A percentile compares a stretch with the other conserved stretches of the same genome.
Conservation (phyloP, 2,888 invertebrate genomes). For the Ryuthela nishihirai region DNA sequence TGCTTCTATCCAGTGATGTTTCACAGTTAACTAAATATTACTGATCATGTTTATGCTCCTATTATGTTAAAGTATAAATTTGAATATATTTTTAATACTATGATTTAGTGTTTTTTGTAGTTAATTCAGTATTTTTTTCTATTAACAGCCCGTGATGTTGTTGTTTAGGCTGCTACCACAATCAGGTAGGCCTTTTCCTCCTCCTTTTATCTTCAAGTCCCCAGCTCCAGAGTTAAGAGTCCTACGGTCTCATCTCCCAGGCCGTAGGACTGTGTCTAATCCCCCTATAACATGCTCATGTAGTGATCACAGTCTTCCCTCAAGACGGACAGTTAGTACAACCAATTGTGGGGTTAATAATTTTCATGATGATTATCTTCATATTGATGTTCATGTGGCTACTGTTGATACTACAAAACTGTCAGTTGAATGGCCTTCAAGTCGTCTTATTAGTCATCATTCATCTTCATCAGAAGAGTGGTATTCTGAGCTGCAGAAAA, state of each 20-base stretch:
- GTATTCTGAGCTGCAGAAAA: background rate
- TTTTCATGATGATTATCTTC: too few species aligned
- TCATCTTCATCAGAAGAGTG: slow-evolving; percentile 17
- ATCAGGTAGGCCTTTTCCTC: slow-evolving; percentile 59
- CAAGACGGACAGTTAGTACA: too few species aligned
- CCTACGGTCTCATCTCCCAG: background rate
- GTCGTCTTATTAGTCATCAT: slow-evolving; percentile 13
- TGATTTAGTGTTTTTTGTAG: too few species aligned
- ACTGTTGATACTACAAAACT: background rate
- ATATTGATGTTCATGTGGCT: too few species aligned
- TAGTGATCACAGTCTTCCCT: background rate
- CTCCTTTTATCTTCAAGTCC: background rate
- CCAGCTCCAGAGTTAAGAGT: background rate
- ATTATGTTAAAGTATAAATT: too few species aligned
- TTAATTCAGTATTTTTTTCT: slow-evolving; percentile 41
- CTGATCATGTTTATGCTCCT: too few species aligned
- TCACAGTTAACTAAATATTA: too few species aligned
- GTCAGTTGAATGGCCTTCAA: slow-evolving; percentile 1
- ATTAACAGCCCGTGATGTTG: slow-evolving; percentile 74
- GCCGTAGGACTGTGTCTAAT: background rate
- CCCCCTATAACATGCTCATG: background rate
- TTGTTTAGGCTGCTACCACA: slow-evolving; percentile 65
- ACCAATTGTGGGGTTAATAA: background rate
- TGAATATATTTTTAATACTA: too few species aligned
- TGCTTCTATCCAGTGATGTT: too few species aligned